Percentiles rank a stretch among this genome's conserved stretches.
These are phyloP conservation scores for Illadopsis cleaveri DNA, from an alignment of 2,113 vertebrate genomes.

Conservation along the genomic window DNA sequence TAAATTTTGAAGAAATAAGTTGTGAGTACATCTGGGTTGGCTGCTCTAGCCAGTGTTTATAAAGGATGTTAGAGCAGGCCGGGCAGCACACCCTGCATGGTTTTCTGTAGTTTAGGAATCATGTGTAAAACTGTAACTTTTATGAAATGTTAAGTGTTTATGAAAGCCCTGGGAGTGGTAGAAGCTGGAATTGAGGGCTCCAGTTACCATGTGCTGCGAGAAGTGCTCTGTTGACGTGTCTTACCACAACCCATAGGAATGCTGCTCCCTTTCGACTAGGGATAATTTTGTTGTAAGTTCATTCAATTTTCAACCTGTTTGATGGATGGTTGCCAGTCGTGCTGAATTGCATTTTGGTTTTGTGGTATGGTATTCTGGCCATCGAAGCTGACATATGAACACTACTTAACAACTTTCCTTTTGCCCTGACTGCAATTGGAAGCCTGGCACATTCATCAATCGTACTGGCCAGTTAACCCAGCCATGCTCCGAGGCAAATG, in stretches of 20 bases:
- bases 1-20: constrained; percentile 64
- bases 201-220: neutral
- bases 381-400: constrained; percentile 26
- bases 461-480: neutral
- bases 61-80: constrained; percentile 51
- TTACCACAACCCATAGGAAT: constrained; percentile 65
- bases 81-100: neutral
- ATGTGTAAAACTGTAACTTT: constrained; percentile 71
- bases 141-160: constrained; percentile 76
- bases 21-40: constrained; percentile 60
- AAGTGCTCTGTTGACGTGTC: neutral
- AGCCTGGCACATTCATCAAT: constrained; percentile 43
- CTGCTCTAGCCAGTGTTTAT: constrained; percentile 63
- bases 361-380: neutral
- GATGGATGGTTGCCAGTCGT: constrained; percentile 44
- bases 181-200: neutral
- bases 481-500: constrained; percentile 17
- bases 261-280: constrained; percentile 9
- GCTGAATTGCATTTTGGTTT: constrained; percentile 42
- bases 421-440: constrained; percentile 7
- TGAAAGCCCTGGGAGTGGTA: constrained; percentile 66
- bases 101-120: constrained; percentile 61
- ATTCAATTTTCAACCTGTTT: constrained; percentile 63
- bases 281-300: constrained; percentile 60
- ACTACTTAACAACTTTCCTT: constrained; percentile 53